A percentile compares a stretch with the other conserved stretches of the same genome.
Evolutionary conservation across 2,797 vertebrate genomes (phyloP).

Genomic region (Apodemus agrarius): DNA sequence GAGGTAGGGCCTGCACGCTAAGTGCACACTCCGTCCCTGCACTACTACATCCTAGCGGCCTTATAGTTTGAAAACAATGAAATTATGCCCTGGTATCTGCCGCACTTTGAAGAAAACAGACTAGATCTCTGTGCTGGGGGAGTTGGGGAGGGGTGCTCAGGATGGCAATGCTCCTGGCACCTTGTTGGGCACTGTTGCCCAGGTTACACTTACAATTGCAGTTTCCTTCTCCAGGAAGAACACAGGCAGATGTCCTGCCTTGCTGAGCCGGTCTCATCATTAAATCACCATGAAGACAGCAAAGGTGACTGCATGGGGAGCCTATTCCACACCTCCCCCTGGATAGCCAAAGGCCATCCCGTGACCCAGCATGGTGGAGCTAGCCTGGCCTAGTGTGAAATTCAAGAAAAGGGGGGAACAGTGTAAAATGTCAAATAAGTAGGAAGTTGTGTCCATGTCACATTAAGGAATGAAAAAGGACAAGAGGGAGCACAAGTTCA

Average conservation of each 20-base stretch:
- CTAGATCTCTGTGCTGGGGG: too few relatives aligned
- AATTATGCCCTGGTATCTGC: neutral
- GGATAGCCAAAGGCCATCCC: neutral
- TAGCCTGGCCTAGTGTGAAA: neutral
- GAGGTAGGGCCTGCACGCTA: too few relatives aligned
- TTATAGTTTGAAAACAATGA: neutral
- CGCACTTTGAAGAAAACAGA: neutral
- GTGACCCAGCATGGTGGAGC: neutral
- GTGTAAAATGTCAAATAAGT: neutral
- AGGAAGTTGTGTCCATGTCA: neutral
- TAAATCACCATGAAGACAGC: constrained; percentile 56
- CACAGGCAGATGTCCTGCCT: neutral
- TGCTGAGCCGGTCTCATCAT: constrained; percentile 32
- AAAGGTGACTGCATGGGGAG: constrained; percentile 67
- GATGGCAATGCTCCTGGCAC: neutral
- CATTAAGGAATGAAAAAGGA: neutral
- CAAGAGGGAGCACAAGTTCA: neutral
- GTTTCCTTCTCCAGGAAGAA: constrained; percentile 77
- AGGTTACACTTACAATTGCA: neutral
- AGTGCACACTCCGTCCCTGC: too few relatives aligned
- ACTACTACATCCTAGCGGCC: neutral
- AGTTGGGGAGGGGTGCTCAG: neutral
- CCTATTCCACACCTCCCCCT: neutral
- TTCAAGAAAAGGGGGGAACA: neutral
- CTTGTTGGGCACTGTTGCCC: neutral